A percentile compares a stretch with the other conserved stretches of the same genome.
Conservation (phyloP, 2,888 invertebrate species). For the Meganola albula region DNA sequence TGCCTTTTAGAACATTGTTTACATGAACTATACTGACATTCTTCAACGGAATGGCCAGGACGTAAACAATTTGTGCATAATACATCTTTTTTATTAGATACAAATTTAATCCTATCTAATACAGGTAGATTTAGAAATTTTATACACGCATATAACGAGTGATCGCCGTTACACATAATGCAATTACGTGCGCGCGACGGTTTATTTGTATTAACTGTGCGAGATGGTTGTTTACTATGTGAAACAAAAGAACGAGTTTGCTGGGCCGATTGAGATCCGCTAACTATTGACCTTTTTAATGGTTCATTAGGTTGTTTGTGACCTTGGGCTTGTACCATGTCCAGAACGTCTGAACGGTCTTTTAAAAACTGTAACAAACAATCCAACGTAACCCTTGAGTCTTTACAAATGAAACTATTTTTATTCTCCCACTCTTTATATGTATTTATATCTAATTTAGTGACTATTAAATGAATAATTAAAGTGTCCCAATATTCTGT, state of each 20-base stretch:
- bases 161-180: constrained; percentile 3
- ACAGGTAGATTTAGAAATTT: constrained; percentile 2
- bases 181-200: neutral
- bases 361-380: constrained; percentile 3
- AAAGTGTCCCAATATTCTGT: constrained; percentile 1
- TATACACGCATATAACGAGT: constrained; percentile 2
- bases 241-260: neutral
- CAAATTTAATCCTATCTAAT: constrained; percentile 2
- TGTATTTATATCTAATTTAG: neutral
- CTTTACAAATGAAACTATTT: neutral
- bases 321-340: constrained; percentile 1
- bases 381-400: too few species aligned
- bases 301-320: neutral
- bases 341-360: too few species aligned
- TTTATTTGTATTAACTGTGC: neutral
- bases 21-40: neutral
- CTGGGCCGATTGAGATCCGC: too few species aligned
- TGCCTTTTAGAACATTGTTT: neutral
- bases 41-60: neutral
- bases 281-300: neutral
- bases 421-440: constrained; percentile 1
- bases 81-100: neutral
- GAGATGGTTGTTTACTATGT: neutral
- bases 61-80: constrained; percentile 1
- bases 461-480: neutral